Percentiles rank a stretch among this genome's conserved stretches.
These are phyloP conservation scores for Barbus barbus DNA, from an alignment of 2,113 vertebrate species.

Conservation along the genomic window DNA sequence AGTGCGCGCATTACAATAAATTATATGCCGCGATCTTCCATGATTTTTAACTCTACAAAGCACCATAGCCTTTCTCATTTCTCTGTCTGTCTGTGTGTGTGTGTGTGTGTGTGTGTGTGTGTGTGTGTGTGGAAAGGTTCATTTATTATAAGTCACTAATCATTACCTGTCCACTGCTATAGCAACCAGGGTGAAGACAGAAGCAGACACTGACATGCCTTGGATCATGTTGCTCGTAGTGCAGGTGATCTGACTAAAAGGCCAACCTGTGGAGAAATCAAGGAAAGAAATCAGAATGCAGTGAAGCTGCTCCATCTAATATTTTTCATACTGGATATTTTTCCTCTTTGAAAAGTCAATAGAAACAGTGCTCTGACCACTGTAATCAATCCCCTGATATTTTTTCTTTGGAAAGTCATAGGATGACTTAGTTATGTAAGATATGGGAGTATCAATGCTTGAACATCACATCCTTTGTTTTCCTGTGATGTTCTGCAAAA, in stretches of 20 bases:
- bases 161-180: slow-evolving; percentile 82
- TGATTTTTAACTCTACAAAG: not conserved
- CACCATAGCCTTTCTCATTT: not conserved
- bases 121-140: not conserved
- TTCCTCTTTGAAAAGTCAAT: too few relatives aligned
- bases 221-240: slow-evolving; percentile 83
- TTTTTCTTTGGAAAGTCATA: too few relatives aligned
- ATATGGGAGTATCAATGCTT: too few relatives aligned
- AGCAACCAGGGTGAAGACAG: slow-evolving; percentile 64
- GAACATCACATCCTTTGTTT: too few relatives aligned
- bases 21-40: not conserved
- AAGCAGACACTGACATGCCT: slow-evolving; percentile 82
- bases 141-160: not conserved
- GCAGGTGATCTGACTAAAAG: slow-evolving; percentile 80
- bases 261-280: slow-evolving; percentile 76
- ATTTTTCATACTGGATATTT: too few relatives aligned
- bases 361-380: too few relatives aligned
- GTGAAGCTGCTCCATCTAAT: not conserved
- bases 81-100: not conserved
- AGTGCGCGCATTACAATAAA: not conserved
- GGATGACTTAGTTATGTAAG: too few relatives aligned
- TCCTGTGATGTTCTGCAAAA: too few relatives aligned
- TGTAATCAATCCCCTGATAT: too few relatives aligned
- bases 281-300: not conserved
- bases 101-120: too few relatives aligned